Conservation (phyloP, 2,888 invertebrate species). For the Cantharis lateralis region DNA sequence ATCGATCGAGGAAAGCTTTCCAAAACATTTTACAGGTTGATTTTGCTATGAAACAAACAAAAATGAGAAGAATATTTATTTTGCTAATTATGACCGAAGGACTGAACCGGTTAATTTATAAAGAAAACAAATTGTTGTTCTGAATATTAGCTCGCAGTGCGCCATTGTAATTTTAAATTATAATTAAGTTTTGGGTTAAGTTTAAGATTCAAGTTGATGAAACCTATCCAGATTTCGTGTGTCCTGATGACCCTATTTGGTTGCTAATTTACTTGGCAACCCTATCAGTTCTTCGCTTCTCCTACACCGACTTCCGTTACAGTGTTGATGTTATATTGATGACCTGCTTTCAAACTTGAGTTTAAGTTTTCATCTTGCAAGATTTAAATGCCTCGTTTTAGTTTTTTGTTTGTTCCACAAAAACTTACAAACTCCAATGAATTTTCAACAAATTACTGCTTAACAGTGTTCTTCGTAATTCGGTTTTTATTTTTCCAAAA, state of each 20-base stretch:
- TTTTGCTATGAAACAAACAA: background rate
- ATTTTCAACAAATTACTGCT: background rate
- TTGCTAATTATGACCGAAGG: background rate
- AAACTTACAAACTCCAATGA: background rate
- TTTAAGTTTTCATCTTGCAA: background rate
- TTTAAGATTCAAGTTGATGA: slow-evolving; percentile 7
- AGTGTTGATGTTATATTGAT: slow-evolving; percentile 14
- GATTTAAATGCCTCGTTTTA: slow-evolving; percentile 8
- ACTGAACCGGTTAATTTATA: background rate
- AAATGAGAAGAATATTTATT: background rate
- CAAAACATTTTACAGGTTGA: background rate
- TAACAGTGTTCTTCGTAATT: background rate
- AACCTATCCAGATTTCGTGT: slow-evolving; percentile 10
- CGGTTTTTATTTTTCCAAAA: background rate
- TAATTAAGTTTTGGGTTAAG: background rate
- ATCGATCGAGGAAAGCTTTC: background rate
- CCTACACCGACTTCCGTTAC: background rate
- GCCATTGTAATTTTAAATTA: background rate
- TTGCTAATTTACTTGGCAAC: slow-evolving; percentile 3
- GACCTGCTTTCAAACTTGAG: slow-evolving; percentile 9
- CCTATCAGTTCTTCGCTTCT: slow-evolving; percentile 6
- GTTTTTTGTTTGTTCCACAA: background rate
- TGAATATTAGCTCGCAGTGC: background rate
- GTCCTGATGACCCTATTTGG: slow-evolving; percentile 13
- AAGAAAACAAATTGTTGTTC: background rate